phyloP scores from a whole-genome alignment of 2,113 vertebrate species.

The Heptranchias perlo region DNA sequence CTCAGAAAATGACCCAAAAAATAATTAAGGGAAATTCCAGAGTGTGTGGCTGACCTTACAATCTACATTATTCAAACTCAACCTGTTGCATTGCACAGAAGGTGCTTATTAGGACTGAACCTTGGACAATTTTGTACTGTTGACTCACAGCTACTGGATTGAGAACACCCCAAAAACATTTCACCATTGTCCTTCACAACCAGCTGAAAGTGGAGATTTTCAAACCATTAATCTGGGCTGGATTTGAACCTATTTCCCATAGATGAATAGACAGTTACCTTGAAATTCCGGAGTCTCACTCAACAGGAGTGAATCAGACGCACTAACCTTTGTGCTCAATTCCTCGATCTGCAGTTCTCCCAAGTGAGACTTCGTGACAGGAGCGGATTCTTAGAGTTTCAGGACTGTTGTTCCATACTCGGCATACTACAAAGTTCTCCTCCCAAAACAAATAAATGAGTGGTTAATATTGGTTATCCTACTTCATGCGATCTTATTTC shows the following conservation, averaged over 20 bases:
- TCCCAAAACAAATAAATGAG: background rate
- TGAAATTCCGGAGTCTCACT: background rate
- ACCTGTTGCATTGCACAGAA: background rate
- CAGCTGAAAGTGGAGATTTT: background rate
- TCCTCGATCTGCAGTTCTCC: background rate
- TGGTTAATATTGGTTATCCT: background rate
- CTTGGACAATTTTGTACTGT: background rate
- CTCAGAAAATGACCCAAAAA: background rate
- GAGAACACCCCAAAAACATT: background rate
- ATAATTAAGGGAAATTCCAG: background rate
- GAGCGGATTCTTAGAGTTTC: background rate
- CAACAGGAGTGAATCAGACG: background rate
- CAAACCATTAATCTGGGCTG: background rate
- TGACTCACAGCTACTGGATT: background rate
- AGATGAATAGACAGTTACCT: background rate
- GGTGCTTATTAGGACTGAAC: background rate
- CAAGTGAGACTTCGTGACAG: background rate
- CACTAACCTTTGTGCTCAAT: background rate
- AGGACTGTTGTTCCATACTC: too few species aligned
- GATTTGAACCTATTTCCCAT: background rate
- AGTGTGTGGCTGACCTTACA: background rate
- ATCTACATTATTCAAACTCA: background rate
- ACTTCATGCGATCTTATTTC: background rate
- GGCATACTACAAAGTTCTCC: background rate
- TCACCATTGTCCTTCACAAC: background rate